Evolutionary conservation across 2,888 invertebrate genomes (phyloP).

Genomic region (Trypoxylon attenuatum): DNA sequence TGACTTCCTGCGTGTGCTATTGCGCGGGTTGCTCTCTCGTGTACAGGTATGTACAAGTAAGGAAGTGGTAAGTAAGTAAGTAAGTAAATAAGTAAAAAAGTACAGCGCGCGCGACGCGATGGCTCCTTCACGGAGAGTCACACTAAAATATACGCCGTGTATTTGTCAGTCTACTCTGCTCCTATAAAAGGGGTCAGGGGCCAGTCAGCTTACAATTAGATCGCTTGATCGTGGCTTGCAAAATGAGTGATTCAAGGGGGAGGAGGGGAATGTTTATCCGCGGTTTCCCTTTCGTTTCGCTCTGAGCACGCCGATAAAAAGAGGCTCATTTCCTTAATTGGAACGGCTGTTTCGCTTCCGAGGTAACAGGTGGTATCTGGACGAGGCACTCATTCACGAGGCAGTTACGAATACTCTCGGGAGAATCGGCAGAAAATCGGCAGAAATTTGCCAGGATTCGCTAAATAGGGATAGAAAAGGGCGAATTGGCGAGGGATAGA

Average conservation of each 20-base stretch:
- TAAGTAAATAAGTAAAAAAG: no score
- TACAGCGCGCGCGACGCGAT: no score
- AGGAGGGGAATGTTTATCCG: conserved; percentile 46
- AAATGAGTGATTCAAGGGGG: conserved; percentile 33
- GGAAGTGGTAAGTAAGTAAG: no score
- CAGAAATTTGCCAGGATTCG: background rate
- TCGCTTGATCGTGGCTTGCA: conserved; percentile 30
- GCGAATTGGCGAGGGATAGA: no score
- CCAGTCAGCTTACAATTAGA: conserved; percentile 7
- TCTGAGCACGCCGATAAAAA: conserved; percentile 45
- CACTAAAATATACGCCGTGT: conserved; percentile 2
- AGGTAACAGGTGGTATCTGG: conserved; percentile 56
- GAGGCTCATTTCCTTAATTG: conserved; percentile 55
- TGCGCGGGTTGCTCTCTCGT: background rate
- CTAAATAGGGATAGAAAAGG: no score
- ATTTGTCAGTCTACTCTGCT: background rate
- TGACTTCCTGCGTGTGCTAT: background rate
- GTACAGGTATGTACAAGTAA: background rate
- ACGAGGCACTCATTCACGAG: conserved; percentile 40
- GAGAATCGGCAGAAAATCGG: conserved; percentile 21
- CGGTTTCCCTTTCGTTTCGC: conserved; percentile 47
- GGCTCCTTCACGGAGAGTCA: background rate
- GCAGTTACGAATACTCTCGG: background rate
- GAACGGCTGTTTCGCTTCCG: conserved; percentile 50
- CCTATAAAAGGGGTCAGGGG: conserved; percentile 28